These are phyloP conservation scores for Harmothoe impar DNA, from an alignment of 2,888 invertebrate genomes.

Conservation along the genomic window DNA sequence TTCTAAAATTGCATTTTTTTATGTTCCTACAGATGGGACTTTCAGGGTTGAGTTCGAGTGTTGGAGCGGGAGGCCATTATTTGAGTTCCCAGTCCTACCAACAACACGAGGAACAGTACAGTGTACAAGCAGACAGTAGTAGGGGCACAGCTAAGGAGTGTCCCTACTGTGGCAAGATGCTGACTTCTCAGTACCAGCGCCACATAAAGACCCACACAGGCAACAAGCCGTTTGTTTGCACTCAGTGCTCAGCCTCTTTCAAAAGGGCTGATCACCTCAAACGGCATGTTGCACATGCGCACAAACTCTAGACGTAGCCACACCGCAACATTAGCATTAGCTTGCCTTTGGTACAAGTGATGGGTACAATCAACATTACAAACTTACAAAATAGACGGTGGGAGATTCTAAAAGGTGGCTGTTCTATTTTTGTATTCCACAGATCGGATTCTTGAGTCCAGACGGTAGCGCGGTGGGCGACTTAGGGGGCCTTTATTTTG, in stretches of 20 bases:
- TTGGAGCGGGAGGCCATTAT: too few species aligned
- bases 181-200: constrained; percentile 27
- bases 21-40: too few species aligned
- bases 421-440: background rate
- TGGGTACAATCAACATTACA: too few species aligned
- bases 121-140: background rate
- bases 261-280: constrained; percentile 33
- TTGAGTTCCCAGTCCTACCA: too few species aligned
- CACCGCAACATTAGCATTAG: too few species aligned
- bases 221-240: background rate
- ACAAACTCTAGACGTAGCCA: background rate
- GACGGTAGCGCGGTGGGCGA: background rate
- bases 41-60: too few species aligned
- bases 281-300: background rate
- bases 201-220: constrained; percentile 53
- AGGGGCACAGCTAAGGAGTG: constrained; percentile 13
- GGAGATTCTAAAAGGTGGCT: background rate
- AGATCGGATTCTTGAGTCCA: background rate
- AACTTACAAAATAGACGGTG: too few species aligned
- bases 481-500: background rate
- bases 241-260: background rate
- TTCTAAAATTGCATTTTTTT: too few species aligned
- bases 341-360: too few species aligned
- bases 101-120: background rate
- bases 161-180: constrained; percentile 4